phyloP scores from a whole-genome alignment of 1,140 invertebrate genomes.

The Platyscapa corneri region DNA sequence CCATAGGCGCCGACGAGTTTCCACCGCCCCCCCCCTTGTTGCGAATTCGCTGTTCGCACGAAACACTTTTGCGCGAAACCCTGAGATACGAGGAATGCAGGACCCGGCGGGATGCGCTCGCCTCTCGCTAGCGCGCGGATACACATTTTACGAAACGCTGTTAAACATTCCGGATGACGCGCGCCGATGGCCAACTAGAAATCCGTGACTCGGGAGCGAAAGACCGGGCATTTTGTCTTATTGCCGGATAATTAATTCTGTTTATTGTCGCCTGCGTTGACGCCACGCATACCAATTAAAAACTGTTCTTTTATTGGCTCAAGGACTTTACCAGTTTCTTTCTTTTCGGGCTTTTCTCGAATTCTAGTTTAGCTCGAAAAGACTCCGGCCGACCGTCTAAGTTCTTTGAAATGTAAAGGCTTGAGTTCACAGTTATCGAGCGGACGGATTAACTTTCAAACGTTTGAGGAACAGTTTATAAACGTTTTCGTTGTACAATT shows the following conservation, averaged over 20 bases:
- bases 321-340: not conserved
- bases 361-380: no score
- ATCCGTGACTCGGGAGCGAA: not conserved
- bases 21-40: not conserved
- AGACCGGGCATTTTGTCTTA: not conserved
- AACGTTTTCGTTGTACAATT: no score
- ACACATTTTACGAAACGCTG: no score
- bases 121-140: no score
- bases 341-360: not conserved
- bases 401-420: no score
- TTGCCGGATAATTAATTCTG: not conserved
- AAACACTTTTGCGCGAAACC: not conserved
- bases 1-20: not conserved
- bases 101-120: no score
- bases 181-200: not conserved
- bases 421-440: no score
- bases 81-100: not conserved
- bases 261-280: not conserved
- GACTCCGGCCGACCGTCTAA: no score
- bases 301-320: not conserved
- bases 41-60: not conserved
- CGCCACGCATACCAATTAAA: constrained; percentile 4
- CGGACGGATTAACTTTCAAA: no score
- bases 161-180: not conserved
- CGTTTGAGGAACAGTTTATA: no score